Evolutionary conservation across 2,113 vertebrate species (phyloP).

Genomic region (Myotis yumanensis): DNA sequence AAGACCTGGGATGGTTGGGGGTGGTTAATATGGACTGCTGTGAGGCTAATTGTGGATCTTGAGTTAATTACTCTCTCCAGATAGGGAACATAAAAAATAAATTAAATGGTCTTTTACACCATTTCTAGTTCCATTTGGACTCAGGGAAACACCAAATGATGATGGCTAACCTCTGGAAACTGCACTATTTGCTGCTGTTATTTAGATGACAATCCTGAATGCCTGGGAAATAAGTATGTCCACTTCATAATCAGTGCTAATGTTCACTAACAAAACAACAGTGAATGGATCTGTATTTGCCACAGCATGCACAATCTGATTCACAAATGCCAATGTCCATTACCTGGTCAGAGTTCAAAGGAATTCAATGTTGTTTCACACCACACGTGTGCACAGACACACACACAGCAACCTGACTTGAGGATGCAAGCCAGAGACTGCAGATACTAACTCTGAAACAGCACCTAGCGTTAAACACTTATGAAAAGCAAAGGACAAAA

Average conservation of each 20-base stretch:
- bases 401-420: not conserved
- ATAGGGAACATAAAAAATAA: constrained; percentile 79
- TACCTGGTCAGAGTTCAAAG: constrained; percentile 54
- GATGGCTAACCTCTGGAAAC: constrained; percentile 78
- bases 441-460: constrained; percentile 29
- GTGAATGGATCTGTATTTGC: constrained; percentile 10
- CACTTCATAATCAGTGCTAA: constrained; percentile 37
- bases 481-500: constrained; percentile 58
- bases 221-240: constrained; percentile 60
- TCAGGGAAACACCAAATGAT: constrained; percentile 78
- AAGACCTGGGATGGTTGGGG: constrained; percentile 78
- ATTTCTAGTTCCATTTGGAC: constrained; percentile 70
- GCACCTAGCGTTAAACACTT: constrained; percentile 26
- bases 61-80: constrained; percentile 86
- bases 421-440: constrained; percentile 12
- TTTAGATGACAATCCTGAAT: constrained; percentile 79
- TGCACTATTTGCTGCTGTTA: constrained; percentile 82
- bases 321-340: constrained; percentile 29
- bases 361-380: not conserved
- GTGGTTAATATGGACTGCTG: constrained; percentile 81
- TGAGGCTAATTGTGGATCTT: constrained; percentile 85
- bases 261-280: constrained; percentile 10
- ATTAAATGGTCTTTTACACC: constrained; percentile 78
- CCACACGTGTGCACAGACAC: constrained; percentile 33
- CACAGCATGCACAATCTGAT: constrained; percentile 6